Evolutionary conservation across 1,140 invertebrate species (phyloP), one percentile per base, ranked within the genome.

Genomic region (Rhopalosiphum padi): DNA sequence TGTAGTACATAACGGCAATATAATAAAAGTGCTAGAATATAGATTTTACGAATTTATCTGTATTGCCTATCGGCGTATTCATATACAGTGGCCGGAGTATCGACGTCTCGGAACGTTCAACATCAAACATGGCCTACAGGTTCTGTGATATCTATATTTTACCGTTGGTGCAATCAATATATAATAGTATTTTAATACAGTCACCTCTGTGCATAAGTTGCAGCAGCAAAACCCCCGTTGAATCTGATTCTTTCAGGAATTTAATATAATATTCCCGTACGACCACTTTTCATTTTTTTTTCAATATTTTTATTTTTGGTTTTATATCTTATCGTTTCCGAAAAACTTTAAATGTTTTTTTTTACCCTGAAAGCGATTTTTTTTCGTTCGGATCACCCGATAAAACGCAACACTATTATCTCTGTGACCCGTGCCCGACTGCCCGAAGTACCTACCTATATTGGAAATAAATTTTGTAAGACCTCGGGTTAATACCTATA

Each of bases 111-210:
- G 60, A 21, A 77, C 90, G 41, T 77, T 91, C 22, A 91, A 91
- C 60, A 91, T 91, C 60, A 48, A 82, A 82, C 41, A 77, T 91
- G 55, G 90, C 90, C 90, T 91, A 91, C 90, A 91, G 90, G 90
- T 68, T 8, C 53, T 22, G 6, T 91, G 55, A 91, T 91, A 48
- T 46, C 90, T 77, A 41, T 91, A 91, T 91, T 88, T 48, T 48
- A 88, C 43, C 86, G 86, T 88, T 7, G 86, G 30, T 30, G 35
- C 46, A 88, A 88, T 88, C 86, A 25, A 88, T n/a, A 51, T 48
- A 7, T 41, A 43, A 85, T 85, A 83, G 22, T 41, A 25, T 85
- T 41, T 85, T 53, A 46, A 46, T n/a, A n/a, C 43, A n/a, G 41
- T 68, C 41, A 35, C 35, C 23, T 41, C 51, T 22, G 87, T 48